Evolutionary conservation across 1,140 invertebrate genomes (phyloP), one percentile per base, ranked within the genome.

Genomic region (Drosophila lacteicornis): DNA sequence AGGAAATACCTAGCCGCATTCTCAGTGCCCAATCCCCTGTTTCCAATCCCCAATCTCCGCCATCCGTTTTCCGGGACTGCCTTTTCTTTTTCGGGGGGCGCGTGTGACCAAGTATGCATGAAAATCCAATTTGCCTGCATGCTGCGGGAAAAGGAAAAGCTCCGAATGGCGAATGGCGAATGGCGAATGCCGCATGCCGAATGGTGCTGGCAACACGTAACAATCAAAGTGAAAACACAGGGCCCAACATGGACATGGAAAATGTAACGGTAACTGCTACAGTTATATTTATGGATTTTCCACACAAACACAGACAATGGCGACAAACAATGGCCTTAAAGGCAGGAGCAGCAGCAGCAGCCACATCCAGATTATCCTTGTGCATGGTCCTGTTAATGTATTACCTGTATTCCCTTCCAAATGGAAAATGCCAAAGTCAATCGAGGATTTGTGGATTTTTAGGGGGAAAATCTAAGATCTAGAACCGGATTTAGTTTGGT

Each of bases 61-160:
- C 43, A 50, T 50, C 46, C 46, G 42, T 61, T 67, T 46, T 47
- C 33, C 47, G 40, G 57, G 22, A 25, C 30, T 25, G 46, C 57
- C 43, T 60, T 82, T 77, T 46, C 42, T 2, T 22, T 38, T 22
- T 13, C 17, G 19, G 33, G 36, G 61, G 67, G 65, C 80, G 85
- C 80, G 80, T 88, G 85, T 84, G 84, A 80, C 84, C 84, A 88
- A 88, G 85, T 88, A 90, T 88, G 84, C 84, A 88, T 88, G 80
- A 88, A 88, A 88, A 88, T 88, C 84, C 84, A 90, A 88, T 88
- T 88, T 88, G 73, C 69, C 84, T 88, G 73, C 76, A 80, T 82
- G 75, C 66, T 50, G 58, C 27, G 58, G 15, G 22, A 51, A 40
- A 11, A 61, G 50, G 12, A n/a, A 67, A 68, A 65, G 42, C 40